Conservation (phyloP, 2,113 vertebrate genomes). For the Jacana jacana region DNA sequence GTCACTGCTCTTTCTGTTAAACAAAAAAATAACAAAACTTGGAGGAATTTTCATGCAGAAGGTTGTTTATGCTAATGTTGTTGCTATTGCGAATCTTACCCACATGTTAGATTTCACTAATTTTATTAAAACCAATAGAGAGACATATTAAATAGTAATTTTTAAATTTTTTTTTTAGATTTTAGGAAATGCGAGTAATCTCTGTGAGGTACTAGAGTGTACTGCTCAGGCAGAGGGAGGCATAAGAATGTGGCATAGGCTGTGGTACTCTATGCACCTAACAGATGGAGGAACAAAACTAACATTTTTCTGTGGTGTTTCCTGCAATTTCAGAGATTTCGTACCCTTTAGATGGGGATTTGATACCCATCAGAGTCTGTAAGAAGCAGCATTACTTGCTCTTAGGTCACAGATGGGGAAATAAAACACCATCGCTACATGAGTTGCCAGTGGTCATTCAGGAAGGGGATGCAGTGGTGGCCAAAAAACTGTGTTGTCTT, state of each 20-base stretch:
- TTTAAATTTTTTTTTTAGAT: not conserved
- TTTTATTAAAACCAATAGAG: not conserved
- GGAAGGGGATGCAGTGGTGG: not conserved
- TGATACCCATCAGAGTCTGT: not conserved
- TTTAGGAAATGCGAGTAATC: not conserved
- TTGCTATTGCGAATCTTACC: not conserved
- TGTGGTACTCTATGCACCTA: not conserved
- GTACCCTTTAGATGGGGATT: not conserved
- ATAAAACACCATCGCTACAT: accelerated
- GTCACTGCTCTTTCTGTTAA: constrained; percentile 14
- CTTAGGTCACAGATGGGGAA: not conserved
- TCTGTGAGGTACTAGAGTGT: not conserved
- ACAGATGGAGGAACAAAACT: not conserved
- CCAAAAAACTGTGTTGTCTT: not conserved
- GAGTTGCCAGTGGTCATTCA: not conserved
- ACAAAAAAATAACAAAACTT: not conserved
- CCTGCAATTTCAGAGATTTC: not conserved
- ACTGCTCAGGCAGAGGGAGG: not conserved
- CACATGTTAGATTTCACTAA: not conserved
- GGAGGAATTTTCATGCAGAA: not conserved
- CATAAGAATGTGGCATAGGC: too few relatives aligned
- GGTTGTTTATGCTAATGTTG: not conserved
- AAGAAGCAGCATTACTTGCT: not conserved
- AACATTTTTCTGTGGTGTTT: not conserved
- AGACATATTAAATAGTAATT: not conserved